Evolutionary conservation across 2,888 invertebrate genomes (phyloP), one percentile per base, ranked within the genome.

Genomic region (Nomada fabriciana): DNA sequence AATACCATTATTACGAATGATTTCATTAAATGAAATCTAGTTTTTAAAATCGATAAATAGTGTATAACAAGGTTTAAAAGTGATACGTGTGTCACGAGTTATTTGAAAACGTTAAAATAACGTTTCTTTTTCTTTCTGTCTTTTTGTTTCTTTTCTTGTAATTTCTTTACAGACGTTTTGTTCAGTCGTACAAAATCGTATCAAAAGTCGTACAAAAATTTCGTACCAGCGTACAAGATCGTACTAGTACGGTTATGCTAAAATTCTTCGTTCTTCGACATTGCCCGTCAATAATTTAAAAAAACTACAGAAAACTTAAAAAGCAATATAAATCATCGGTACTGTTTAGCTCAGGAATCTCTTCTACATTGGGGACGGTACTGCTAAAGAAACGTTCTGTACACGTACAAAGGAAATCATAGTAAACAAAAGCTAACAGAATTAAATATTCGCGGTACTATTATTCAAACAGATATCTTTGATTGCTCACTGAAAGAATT

Each of bases 41-140:
- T 55, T 75, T 18, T 53, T 76, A 80, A 76, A 76, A 71, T 71
- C 53, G 60, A 71, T 76, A 80, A 76, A 80, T 70, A 80, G n/a
- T 55, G 61, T 63, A 47, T 18, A 76, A 80, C 60, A 76, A 80
- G 47, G 61, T 50, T 60, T 69, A 79, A 67, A 80, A 65, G 53
- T 75, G 64, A 71, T 36, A 50, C 20, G 23, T 15, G 13, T 55
- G 47, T 76, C 70, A 67, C 70, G n/a, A 20, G 57, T 47, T 60
- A 60, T 59, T 76, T 64, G 47, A n/a, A 76, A 76, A 80, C 76
- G 71, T 79, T 79, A 13, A 36, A n/a, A 59, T 10, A 76, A 76
- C 76, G 55, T 65, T 80, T 67, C 50, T 20, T 47, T 69, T 9
- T 42, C 4, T 60, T 50, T 20, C 11, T 47, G 2, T 7, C 50